These are phyloP conservation scores for Panulirus ornatus DNA, from an alignment of 1,140 invertebrate species.

Conservation along the genomic window DNA sequence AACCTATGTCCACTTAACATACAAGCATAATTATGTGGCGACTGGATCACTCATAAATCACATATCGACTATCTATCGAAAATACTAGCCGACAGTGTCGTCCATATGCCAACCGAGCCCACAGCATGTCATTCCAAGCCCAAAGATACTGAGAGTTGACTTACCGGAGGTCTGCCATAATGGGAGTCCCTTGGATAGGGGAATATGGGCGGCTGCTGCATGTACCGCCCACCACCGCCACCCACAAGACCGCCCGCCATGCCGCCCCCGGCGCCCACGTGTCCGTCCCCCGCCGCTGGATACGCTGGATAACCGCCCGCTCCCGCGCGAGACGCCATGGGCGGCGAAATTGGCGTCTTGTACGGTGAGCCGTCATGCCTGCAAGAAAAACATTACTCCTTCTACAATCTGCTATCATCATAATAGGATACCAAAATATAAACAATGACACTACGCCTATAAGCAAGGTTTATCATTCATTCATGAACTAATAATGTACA, in stretches of 20 bases:
- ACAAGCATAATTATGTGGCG: too few relatives aligned
- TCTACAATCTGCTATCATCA: too few relatives aligned
- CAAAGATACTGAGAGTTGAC: not conserved
- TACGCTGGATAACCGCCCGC: slow-evolving; percentile 62
- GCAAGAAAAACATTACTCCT: not conserved
- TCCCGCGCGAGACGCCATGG: slow-evolving; percentile 59
- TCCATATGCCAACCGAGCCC: too few relatives aligned
- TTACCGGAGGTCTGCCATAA: slow-evolving; percentile 50
- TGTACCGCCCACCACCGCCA: slow-evolving; percentile 52
- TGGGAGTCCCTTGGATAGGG: slow-evolving; percentile 51
- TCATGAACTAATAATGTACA: too few relatives aligned
- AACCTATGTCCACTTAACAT: too few relatives aligned
- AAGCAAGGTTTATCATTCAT: too few relatives aligned
- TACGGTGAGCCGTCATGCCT: slow-evolving; percentile 67
- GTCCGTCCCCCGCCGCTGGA: slow-evolving; percentile 41
- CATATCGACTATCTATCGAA: too few relatives aligned
- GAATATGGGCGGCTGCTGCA: slow-evolving; percentile 57
- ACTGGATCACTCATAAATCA: too few relatives aligned
- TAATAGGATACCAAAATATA: too few relatives aligned
- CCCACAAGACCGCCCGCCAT: too few relatives aligned
- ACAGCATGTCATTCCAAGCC: not conserved
- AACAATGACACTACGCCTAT: too few relatives aligned
- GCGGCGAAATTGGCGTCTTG: slow-evolving; percentile 66
- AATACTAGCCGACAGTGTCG: too few relatives aligned
- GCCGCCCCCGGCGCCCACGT: slow-evolving; percentile 58